Evolutionary conservation across 1,140 invertebrate genomes (phyloP).

Genomic region (Penaeus vannamei): DNA sequence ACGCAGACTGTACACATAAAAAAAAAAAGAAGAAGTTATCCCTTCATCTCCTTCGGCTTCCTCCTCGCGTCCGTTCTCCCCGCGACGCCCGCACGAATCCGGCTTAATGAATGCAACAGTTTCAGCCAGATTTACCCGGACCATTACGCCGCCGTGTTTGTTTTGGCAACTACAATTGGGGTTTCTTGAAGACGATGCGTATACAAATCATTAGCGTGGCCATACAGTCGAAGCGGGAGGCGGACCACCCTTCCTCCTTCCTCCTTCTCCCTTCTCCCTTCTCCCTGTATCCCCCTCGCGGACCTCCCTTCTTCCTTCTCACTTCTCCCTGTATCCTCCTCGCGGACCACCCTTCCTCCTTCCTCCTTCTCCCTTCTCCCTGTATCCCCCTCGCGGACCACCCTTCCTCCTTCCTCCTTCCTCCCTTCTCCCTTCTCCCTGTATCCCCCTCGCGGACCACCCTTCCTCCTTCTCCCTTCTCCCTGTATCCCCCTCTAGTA

Average conservation of each 20-base stretch:
- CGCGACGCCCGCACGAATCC: no score
- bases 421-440: background rate
- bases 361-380: background rate
- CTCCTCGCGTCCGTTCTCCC: no score
- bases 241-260: background rate
- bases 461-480: background rate
- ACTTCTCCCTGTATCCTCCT: background rate
- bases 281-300: background rate
- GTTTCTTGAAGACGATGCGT: slow-evolving; percentile 13
- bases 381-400: no score
- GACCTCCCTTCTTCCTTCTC: background rate
- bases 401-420: background rate
- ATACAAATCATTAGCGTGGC: slow-evolving; percentile 47
- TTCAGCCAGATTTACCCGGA: slow-evolving; percentile 18
- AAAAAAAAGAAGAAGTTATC: no score
- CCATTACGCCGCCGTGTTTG: slow-evolving; percentile 48
- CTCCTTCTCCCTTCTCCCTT: no score
- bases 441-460: background rate
- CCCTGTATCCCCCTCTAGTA: no score
- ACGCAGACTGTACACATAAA: no score
- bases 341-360: background rate
- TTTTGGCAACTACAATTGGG: background rate
- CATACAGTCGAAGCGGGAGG: slow-evolving; percentile 16
- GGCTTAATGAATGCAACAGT: slow-evolving; percentile 20
- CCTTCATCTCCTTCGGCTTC: no score